Base-by-base conservation (phyloP, 2,888 invertebrate species). In the Branchipolynoe longqiensis region DNA sequence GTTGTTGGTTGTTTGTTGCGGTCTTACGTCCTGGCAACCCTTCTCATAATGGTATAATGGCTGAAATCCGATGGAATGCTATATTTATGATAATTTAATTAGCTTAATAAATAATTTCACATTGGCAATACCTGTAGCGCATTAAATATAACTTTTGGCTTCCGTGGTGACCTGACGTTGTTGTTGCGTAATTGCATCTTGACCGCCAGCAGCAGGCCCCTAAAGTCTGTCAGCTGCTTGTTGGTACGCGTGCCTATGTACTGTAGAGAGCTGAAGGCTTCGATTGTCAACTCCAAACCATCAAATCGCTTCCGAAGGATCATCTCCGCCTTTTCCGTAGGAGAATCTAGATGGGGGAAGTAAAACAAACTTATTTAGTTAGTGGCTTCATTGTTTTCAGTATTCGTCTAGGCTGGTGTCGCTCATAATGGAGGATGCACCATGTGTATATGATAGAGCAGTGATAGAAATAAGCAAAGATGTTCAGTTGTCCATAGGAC, bases 191-290 rank as follows among this genome's bases (percentile, higher is more conserved):
- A 94, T 92, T 96, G 96, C 86, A 94, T 94, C 87, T 95, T 94
- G 85, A 97, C 93, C 18, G 95, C 95, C 73, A 93, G 92, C 86
- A 94, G 94, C 25, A 97, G 94, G 12, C 82, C 59, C 58, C 93
- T 93, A 92, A 96, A 97, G 91, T 96, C 95, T 2, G 96, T 96
- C 4, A 90, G 91, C 14, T 90, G 91, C 64, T 88, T 88, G 56
- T 86, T 85, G 22, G 93, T 93, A 82, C 89, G 89, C 74, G 91
- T 92, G 18, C 94, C 94, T 31, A 94, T 92, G 90, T 94, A 94
- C 84, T 94, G 92, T 59, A 97, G 93, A 22, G 96, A 96, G 92
- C 96, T 96, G 91, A 96, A 97, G 25, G 96, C 96, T 89, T 96
- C 96, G 69, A 96, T 95, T 88, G 95, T 95, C 81, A 96, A 94